phyloP scores from a whole-genome alignment of 1,140 invertebrate species.

The Copidosoma floridanum region DNA sequence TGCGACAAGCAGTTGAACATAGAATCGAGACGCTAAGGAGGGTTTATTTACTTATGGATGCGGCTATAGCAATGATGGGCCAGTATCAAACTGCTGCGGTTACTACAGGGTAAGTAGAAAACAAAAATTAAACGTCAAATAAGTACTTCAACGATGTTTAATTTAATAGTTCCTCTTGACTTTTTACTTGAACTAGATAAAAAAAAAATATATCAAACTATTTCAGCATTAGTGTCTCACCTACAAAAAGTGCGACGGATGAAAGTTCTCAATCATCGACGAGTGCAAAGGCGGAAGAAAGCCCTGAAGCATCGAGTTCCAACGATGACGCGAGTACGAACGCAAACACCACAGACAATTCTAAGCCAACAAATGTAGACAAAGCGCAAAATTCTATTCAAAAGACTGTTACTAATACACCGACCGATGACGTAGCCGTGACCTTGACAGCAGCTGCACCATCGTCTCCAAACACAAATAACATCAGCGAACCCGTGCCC shows the following conservation, averaged over 20 bases:
- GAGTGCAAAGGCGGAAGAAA: too few relatives aligned
- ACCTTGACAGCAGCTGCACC: too few relatives aligned
- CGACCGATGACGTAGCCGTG: conserved; percentile 24
- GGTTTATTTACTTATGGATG: conserved; percentile 51
- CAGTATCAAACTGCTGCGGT: conserved; percentile 52
- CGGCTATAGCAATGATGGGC: conserved; percentile 54
- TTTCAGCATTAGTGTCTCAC: conserved; percentile 42
- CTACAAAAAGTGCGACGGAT: conserved; percentile 23
- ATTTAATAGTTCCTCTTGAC: background rate
- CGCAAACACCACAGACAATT: conserved; percentile 15
- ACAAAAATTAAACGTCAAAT: background rate
- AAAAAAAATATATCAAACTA: conserved; percentile 10
- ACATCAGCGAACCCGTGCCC: conserved; percentile 16
- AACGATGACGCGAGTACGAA: conserved; percentile 24
- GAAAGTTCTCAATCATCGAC: too few relatives aligned
- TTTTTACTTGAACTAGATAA: too few relatives aligned
- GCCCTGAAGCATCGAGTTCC: conserved; percentile 9
- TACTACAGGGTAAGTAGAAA: conserved; percentile 45
- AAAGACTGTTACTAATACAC: conserved; percentile 14
- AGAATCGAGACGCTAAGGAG: conserved; percentile 66
- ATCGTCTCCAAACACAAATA: conserved; percentile 10
- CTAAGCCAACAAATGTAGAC: conserved; percentile 4
- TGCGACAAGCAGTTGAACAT: conserved; percentile 84
- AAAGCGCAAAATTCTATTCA: background rate
- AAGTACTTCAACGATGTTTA: background rate